phyloP scores from a whole-genome alignment of 2,797 vertebrate species.

The Anguilla obscura region DNA sequence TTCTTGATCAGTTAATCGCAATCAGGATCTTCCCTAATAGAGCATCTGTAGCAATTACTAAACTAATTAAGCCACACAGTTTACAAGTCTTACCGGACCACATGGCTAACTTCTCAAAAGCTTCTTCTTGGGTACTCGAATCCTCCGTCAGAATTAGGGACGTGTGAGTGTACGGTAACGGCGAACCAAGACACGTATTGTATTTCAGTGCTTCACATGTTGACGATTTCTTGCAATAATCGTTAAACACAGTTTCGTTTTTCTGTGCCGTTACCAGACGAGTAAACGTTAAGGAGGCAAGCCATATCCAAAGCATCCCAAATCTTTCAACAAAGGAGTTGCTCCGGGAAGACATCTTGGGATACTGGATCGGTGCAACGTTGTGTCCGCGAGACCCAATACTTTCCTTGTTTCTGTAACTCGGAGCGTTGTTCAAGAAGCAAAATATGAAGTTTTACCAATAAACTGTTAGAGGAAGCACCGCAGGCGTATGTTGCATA shows the following conservation, averaged over 20 bases:
- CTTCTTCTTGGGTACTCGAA: slow-evolving; percentile 87
- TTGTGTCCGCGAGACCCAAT: slow-evolving; percentile 24
- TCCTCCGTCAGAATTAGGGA: slow-evolving; percentile 87
- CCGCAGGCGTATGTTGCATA: slow-evolving; percentile 8
- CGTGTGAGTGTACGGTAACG: slow-evolving; percentile 87
- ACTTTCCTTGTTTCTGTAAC: slow-evolving; percentile 23
- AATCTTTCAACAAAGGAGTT: slow-evolving; percentile 70
- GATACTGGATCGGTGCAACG: slow-evolving; percentile 40
- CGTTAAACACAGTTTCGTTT: slow-evolving; percentile 71
- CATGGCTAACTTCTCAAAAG: slow-evolving; percentile 86
- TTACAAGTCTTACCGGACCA: slow-evolving; percentile 85
- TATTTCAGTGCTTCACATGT: slow-evolving; percentile 84
- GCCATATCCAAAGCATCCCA: slow-evolving; percentile 67
- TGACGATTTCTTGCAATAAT: slow-evolving; percentile 81
- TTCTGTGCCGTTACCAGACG: slow-evolving; percentile 57
- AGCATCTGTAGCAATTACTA: neutral
- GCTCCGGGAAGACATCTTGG: slow-evolving; percentile 75
- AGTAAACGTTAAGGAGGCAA: slow-evolving; percentile 49
- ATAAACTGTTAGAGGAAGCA: neutral
- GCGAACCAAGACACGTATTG: slow-evolving; percentile 86
- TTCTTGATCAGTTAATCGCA: neutral
- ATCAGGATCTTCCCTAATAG: neutral
- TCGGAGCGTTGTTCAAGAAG: neutral
- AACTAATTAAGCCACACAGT: neutral
- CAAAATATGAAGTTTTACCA: neutral